A percentile compares a stretch with the other conserved stretches of the same genome.
Conservation (phyloP, 2,113 vertebrate species). For the Macheiramphus alcinus region DNA sequence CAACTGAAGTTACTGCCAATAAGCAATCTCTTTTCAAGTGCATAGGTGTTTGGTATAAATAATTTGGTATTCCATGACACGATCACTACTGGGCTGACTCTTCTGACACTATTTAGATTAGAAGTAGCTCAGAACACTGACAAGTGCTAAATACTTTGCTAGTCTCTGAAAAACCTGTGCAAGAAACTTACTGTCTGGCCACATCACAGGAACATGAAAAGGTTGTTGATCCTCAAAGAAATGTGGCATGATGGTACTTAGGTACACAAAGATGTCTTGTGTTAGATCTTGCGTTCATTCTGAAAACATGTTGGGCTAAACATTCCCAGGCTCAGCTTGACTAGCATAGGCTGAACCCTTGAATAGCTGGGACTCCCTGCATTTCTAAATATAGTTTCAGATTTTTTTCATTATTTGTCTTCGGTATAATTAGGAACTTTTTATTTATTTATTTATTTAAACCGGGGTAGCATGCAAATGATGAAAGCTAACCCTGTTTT, state of each 20-base stretch:
- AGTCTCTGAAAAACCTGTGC: background rate
- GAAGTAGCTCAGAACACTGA: background rate
- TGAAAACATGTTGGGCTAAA: background rate
- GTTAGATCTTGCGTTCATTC: background rate
- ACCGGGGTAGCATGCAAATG: background rate
- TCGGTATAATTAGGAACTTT: background rate
- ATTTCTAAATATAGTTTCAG: background rate
- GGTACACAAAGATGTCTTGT: background rate
- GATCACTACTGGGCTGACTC: background rate
- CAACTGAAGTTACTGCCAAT: background rate
- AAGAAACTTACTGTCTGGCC: background rate
- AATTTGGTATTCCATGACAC: fast-evolving
- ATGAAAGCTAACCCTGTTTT: background rate
- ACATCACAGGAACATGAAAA: background rate
- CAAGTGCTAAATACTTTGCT: background rate
- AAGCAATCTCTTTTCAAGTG: background rate
- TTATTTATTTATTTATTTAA: background rate
- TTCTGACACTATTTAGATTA: background rate
- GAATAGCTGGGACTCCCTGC: background rate
- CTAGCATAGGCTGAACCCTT: background rate
- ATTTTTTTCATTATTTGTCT: background rate
- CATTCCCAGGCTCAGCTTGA: background rate
- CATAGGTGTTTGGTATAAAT: background rate
- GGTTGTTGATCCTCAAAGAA: background rate
- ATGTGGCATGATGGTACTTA: background rate